phyloP scores from a whole-genome alignment of 2,113 vertebrate genomes.

The Pyxicephalus adspersus region DNA sequence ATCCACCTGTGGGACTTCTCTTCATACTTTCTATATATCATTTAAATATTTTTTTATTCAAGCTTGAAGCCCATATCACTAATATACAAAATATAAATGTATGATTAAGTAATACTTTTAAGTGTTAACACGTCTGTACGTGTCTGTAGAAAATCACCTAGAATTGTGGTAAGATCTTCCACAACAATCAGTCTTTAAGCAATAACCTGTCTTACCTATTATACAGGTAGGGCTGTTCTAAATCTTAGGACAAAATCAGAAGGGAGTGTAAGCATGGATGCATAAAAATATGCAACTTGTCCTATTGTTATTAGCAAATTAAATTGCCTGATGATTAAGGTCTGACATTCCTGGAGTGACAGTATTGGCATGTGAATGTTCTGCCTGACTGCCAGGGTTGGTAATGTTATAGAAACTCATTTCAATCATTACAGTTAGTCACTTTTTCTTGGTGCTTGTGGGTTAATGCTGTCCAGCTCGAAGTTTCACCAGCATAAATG shows the following conservation, averaged over 20 bases:
- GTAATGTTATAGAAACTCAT: not conserved
- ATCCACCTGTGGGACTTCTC: too few species aligned
- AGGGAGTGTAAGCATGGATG: not conserved
- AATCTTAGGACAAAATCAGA: not conserved
- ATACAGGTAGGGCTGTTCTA: not conserved
- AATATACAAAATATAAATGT: too few species aligned
- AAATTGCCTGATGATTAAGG: too few species aligned
- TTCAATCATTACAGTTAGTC: not conserved
- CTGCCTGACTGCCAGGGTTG: not conserved
- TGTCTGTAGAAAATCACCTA: too few species aligned
- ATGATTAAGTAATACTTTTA: too few species aligned
- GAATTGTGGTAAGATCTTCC: too few species aligned
- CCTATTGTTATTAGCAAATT: not conserved
- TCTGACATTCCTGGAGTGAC: not conserved
- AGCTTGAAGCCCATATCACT: too few species aligned
- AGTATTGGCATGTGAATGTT: too few species aligned
- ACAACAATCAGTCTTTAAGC: too few species aligned
- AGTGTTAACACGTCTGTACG: too few species aligned
- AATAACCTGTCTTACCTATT: not conserved
- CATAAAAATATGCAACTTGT: not conserved
- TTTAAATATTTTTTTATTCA: too few species aligned
- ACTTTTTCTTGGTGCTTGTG: not conserved
- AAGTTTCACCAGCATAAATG: constrained; percentile 6
- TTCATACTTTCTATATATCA: too few species aligned
- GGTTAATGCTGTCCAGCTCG: not conserved